Conservation (phyloP, 92 coral and sea anemone genomes). For the Micromussa lordhowensis region DNA sequence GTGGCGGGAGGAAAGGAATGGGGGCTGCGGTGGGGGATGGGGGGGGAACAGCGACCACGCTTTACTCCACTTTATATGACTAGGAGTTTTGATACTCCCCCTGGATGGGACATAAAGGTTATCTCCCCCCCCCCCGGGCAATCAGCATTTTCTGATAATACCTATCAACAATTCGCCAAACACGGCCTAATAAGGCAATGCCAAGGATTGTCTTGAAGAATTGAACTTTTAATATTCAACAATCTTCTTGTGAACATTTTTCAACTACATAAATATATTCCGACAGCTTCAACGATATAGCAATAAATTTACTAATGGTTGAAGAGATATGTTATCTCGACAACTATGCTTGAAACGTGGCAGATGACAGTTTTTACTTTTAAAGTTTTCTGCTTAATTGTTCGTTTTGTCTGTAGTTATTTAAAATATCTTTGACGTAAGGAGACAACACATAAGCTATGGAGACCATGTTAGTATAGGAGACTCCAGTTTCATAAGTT, state of each 20-base stretch:
- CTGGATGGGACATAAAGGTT: not conserved
- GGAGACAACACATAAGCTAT: not conserved
- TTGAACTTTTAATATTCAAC: constrained; percentile 26
- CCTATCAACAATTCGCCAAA: not conserved
- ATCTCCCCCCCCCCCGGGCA: too few species aligned
- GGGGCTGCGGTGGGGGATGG: too few species aligned
- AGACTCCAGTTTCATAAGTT: not conserved
- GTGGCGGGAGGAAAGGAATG: too few species aligned
- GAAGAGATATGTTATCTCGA: constrained; percentile 14
- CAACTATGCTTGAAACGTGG: not conserved
- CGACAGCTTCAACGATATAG: constrained; percentile 25
- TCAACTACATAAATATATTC: constrained; percentile 41
- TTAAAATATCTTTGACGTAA: not conserved
- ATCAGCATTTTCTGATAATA: not conserved
- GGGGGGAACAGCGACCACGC: too few species aligned
- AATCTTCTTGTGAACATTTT: constrained; percentile 1
- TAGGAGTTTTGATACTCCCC: too few species aligned
- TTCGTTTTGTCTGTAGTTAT: not conserved
- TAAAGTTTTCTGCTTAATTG: not conserved
- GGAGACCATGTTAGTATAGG: not conserved
- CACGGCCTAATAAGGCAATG: not conserved
- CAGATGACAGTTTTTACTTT: not conserved
- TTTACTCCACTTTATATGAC: too few species aligned
- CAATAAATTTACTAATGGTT: constrained; percentile 18
- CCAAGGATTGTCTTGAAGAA: not conserved